Base-by-base conservation (phyloP, 2,797 vertebrate genomes). In the Myotis daubentonii region DNA sequence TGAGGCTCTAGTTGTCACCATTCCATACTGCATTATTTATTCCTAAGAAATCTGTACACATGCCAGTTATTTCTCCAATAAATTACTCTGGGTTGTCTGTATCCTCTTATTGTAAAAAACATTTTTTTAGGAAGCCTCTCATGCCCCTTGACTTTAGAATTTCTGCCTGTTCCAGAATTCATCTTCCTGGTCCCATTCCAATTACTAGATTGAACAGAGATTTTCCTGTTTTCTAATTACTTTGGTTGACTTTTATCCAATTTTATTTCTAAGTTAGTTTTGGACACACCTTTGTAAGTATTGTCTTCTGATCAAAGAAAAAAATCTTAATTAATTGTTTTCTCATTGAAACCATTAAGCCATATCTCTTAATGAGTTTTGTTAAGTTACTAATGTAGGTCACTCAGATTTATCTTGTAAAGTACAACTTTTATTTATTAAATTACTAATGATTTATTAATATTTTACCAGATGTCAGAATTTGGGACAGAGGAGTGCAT, bases 261-360 rank as follows among this genome's bases (percentile, higher is more conserved):
- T 82, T 94, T 93, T 53, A 85, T 96, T 95, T 92, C 65, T 76
- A 80, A 88, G 41, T 91, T 70, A 75, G 38, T 86, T 87, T 94
- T 74, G 22, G 30, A 75, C 36, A 79, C 8, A 87, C 3, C 75
- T 8, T 84, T 5, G 6, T 62, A 85, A 92, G 47, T 75, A 80
- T 86, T 88, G 19, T 60, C 28, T 87, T 15, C 25, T 28, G 76
- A 33, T 81, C 20, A 82, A 82, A 86, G 51, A 85, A 94, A 68
- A 84, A 13, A 60, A 5, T 30, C 68, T 78, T 91, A 78, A 92
- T 89, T 91, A 51, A 80, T 91, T 91, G 0, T 87, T 86, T 91
- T 89, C 51, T 95, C 70, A 90, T 86, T 90, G 78, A 95, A 93
- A 83, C 4, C 88, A 57, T 53, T 87, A 38, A 74, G 20, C 36